Evolutionary conservation across 1,140 invertebrate species (phyloP).

Genomic region (Papilio aristodemus): DNA sequence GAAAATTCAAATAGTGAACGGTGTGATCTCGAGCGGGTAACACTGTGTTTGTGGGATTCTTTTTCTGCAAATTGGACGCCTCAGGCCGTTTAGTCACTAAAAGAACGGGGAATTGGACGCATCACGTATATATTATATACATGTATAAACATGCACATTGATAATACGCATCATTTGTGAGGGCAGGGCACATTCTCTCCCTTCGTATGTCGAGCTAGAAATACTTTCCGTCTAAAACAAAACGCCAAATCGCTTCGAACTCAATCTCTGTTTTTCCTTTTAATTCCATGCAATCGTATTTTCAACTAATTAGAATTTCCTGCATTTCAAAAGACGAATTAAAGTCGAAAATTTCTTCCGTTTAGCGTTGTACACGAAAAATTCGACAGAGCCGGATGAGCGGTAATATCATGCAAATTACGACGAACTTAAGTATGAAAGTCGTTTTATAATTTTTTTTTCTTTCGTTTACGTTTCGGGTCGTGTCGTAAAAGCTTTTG

Average conservation of each 20-base stretch:
- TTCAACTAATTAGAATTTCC: slow-evolving; percentile 50
- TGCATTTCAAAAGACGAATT: slow-evolving; percentile 48
- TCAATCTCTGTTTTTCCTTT: slow-evolving; percentile 12
- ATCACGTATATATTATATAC: slow-evolving; percentile 52
- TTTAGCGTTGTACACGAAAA: slow-evolving; percentile 52
- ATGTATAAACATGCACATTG: slow-evolving; percentile 50
- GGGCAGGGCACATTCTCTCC: slow-evolving; percentile 37
- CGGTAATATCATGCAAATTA: slow-evolving; percentile 73
- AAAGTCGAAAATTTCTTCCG: slow-evolving; percentile 51
- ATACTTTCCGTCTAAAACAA: slow-evolving; percentile 5
- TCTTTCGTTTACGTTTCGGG: slow-evolving; percentile 54
- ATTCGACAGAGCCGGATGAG: slow-evolving; percentile 52
- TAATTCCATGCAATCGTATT: slow-evolving; percentile 32
- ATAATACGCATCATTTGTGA: slow-evolving; percentile 70
- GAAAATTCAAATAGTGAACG: slow-evolving; percentile 78
- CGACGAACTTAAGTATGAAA: slow-evolving; percentile 62
- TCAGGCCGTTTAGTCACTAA: slow-evolving; percentile 68
- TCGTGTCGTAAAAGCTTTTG: slow-evolving; percentile 59
- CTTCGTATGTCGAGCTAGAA: slow-evolving; percentile 13
- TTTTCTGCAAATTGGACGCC: slow-evolving; percentile 77
- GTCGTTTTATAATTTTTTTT: slow-evolving; percentile 62
- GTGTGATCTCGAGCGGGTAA: slow-evolving; percentile 74
- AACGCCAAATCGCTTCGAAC: slow-evolving; percentile 8
- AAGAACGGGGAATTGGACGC: slow-evolving; percentile 59
- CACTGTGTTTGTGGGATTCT: slow-evolving; percentile 73